Percentiles rank a stretch among this genome's conserved stretches.
phyloP scores from a whole-genome alignment of 2,797 vertebrate species.

The Echiichthys vipera region DNA sequence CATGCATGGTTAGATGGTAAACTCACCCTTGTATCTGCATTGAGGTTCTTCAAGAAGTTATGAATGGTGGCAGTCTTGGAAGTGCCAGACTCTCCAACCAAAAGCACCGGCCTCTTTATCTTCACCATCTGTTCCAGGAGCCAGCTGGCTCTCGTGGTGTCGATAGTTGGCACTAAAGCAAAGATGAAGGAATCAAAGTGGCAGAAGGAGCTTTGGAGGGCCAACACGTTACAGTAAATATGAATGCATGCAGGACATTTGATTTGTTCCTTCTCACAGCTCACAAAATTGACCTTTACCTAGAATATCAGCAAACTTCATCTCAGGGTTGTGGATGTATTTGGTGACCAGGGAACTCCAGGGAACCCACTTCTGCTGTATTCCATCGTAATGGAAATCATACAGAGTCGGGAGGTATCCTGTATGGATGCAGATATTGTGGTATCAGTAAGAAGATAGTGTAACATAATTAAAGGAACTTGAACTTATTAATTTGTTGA shows the following conservation, averaged over 20 bases:
- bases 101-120: conserved; percentile 89
- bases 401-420: conserved; percentile 92
- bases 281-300: conserved; percentile 80
- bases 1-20: not conserved
- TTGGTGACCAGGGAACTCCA: conserved; percentile 90
- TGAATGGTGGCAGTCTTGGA: conserved; percentile 96
- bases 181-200: conserved; percentile 20
- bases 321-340: conserved; percentile 86
- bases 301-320: conserved; percentile 92
- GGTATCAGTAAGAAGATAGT: not conserved
- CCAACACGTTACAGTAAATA: not conserved
- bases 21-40: conserved; percentile 85
- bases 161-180: conserved; percentile 92
- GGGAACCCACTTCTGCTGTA: conserved; percentile 87
- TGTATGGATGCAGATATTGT: conserved; percentile 67
- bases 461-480: not conserved
- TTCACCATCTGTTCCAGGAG: conserved; percentile 93
- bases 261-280: not conserved
- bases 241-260: not conserved
- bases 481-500: not conserved
- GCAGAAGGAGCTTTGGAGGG: not conserved
- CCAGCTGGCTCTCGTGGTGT: conserved; percentile 92
- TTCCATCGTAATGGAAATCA: conserved; percentile 93
- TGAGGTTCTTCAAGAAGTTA: conserved; percentile 91
- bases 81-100: conserved; percentile 96